A percentile compares a stretch with the other conserved stretches of the same genome.
phyloP scores from a whole-genome alignment of 2,113 vertebrate genomes.

The Prunella fulvescens region DNA sequence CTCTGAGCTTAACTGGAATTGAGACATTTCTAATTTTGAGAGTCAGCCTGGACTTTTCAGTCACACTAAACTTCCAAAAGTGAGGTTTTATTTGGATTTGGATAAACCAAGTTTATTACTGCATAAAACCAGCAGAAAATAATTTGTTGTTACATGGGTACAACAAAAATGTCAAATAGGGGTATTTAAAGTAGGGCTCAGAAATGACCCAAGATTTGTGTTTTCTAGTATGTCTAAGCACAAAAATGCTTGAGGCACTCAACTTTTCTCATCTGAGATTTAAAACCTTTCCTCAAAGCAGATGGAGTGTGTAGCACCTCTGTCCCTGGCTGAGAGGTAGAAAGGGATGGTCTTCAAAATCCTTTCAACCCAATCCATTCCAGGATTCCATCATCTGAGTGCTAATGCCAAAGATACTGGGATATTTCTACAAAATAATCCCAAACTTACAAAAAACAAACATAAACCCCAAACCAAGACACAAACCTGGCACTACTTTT shows the following conservation, averaged over 20 bases:
- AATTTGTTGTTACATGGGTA: accelerated
- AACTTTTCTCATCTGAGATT: not conserved
- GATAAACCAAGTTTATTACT: not conserved
- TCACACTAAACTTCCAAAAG: not conserved
- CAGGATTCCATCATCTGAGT: not conserved
- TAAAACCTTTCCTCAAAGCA: not conserved
- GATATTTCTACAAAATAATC: not conserved
- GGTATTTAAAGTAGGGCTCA: not conserved
- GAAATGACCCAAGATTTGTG: not conserved
- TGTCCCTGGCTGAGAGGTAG: not conserved
- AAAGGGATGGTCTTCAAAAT: not conserved
- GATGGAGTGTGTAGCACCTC: no score
- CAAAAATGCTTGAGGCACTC: not conserved
- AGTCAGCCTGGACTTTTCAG: not conserved
- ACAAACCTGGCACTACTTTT: not conserved
- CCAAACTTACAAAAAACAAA: not conserved
- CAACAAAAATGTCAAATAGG: not conserved
- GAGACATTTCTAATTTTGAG: not conserved
- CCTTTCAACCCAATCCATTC: not conserved
- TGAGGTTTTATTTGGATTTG: not conserved
- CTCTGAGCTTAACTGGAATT: not conserved
- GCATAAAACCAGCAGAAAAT: not conserved
- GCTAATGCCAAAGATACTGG: not conserved
- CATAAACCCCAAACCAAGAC: not conserved
- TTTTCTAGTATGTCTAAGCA: not conserved